Percentiles rank a stretch among this genome's conserved stretches.
phyloP scores from a whole-genome alignment of 1,140 invertebrate species.

The Philopotamus ludificatus region DNA sequence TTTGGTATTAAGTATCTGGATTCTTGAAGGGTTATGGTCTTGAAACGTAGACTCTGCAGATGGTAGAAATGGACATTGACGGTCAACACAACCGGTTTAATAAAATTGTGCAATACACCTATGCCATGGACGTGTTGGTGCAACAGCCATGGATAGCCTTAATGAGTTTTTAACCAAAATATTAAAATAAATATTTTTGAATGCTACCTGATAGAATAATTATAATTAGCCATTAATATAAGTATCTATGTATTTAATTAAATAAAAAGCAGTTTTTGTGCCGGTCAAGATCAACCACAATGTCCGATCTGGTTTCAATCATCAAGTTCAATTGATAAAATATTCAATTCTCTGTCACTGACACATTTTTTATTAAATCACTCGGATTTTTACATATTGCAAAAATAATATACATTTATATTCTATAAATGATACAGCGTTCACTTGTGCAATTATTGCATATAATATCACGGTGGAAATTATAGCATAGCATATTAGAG shows the following conservation, averaged over 20 bases:
- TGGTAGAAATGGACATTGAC: too few species aligned
- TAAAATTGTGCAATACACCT: too few species aligned
- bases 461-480: neutral
- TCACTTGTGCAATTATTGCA: neutral
- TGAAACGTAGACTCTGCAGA: too few species aligned
- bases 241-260: neutral
- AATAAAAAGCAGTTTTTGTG: neutral
- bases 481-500: neutral
- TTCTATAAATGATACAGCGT: neutral
- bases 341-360: too few species aligned
- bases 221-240: neutral
- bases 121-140: too few species aligned
- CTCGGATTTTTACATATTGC: neutral
- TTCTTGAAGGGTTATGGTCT: too few species aligned
- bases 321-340: conserved; percentile 6
- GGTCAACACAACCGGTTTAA: too few species aligned
- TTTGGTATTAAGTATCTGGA: too few species aligned
- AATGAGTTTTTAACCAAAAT: neutral
- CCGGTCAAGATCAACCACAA: conserved; percentile 7
- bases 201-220: too few species aligned
- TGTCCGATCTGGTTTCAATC: neutral
- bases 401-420: neutral
- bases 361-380: too few species aligned
- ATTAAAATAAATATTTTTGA: too few species aligned
- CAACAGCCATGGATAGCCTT: neutral